Evolutionary conservation across 2,888 invertebrate species (phyloP), one percentile per base, ranked within the genome.

Genomic region (Atethmia centrago): DNA sequence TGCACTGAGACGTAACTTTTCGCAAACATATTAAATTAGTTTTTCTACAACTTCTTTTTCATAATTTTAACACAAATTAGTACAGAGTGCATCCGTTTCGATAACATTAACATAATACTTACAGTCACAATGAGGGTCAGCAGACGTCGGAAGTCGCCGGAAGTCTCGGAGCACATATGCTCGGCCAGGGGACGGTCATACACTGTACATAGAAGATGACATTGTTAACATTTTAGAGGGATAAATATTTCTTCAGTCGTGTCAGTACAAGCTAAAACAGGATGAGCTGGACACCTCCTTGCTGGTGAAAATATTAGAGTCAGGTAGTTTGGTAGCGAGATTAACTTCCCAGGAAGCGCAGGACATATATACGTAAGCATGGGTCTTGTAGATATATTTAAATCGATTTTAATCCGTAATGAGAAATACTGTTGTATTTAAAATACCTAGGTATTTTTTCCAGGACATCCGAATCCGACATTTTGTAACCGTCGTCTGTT

Each of bases 101-200:
- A 16, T 8, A 28, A 31, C 61, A 28, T 5, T 47, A 71, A 65
- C 69, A 62, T 61, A 62, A 58, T 83, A 95, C 96, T 94, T 92
- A 97, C 97, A 80, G 97, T 97, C 36, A 97, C 96, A 75, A 98
- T 97, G 80, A 98, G 96, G 0, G 98, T 97, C 31, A 98, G 96
- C 61, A 98, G 96, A 5, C 98, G 97, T 16, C 98, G 97, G 94
- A 98, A 98, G 94, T 98, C 97, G 0, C 98, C 98, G 1, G 97
- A 97, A 0, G 98, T 98, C 93, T 98, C 98, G 63, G 97, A 97
- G 89, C 97, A 97, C 94, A 98, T 97, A 90, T 98, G 98, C 87
- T 98, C 97, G 25, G 98, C 98, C 72, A 98, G 90, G 0, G 97
- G 97, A 0, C 97, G 96, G 80, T 97, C 96, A 90, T 97, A 98